Evolutionary conservation across 2,113 vertebrate species (phyloP), one percentile per base, ranked within the genome.

Genomic region (Alethe diademata): DNA sequence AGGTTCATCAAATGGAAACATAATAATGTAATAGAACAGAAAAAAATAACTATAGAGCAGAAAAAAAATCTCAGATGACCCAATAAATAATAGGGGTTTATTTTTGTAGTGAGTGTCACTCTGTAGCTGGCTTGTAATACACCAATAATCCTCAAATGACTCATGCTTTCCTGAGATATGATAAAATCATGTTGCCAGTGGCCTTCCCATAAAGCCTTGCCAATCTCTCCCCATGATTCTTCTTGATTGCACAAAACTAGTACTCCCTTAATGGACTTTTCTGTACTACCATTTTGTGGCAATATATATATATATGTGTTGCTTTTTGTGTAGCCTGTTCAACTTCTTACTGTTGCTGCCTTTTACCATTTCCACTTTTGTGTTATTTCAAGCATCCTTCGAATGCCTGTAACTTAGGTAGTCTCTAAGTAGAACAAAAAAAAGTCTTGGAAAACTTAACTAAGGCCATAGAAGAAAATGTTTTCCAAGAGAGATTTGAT

Each of bases 11-110:
- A 47, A 61, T 29, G 31, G 19, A 31, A 78, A 62, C 7, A 25
- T 40, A 38, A 12, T 36, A 72, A 23, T 2, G 12, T 5, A 90
- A 62, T 2, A 4, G 6, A 57, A 73, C 6, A 67, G 7, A 51
- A 74, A 73, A 84, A 53, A 29, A 2, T 6, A n/a, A 18, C 20
- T 51, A 4, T 70, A 74, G 45, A 60, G n/a, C 13, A 78, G 28
- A 80, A 58, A 74, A 45, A 40, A 53, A 66, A 6, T 75, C 26
- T 74, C 26, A 64, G 71, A 86, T 3, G 1, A 56, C 19, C 9
- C 18, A 72, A 7, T 33, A n/a, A 90, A 72, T 43, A 58, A 43
- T 4, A 20, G 4, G 2, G n/a, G 0, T 0, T 15, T 50, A 43
- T 72, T 60, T 65, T 66, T 81, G 20, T 25, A 61, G 8, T 16